phyloP scores from a whole-genome alignment of 2,797 vertebrate species.

The Pseudotriccus pelzelni region DNA sequence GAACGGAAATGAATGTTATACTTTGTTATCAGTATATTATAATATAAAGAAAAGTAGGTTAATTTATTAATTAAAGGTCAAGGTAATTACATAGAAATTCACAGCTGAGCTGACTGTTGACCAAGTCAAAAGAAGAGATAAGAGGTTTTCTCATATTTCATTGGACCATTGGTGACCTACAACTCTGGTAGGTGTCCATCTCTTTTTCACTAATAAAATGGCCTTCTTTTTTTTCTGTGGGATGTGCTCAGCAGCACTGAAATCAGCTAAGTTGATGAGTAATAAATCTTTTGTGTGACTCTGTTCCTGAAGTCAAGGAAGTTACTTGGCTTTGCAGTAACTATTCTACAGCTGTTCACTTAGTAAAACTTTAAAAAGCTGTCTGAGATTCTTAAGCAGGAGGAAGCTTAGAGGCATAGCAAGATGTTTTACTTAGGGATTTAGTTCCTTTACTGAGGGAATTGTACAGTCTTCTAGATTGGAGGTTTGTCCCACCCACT shows the following conservation, averaged over 20 bases:
- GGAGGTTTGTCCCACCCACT: accelerated
- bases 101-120: not conserved
- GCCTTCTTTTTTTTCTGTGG: not conserved
- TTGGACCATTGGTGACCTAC: accelerated
- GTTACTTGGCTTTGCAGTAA: not conserved
- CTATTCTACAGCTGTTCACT: not conserved
- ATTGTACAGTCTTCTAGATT: not conserved
- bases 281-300: not conserved
- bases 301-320: not conserved
- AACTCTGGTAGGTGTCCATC: not conserved
- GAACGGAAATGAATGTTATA: accelerated
- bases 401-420: not conserved
- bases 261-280: not conserved
- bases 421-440: not conserved
- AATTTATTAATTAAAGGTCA: not conserved
- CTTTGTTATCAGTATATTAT: not conserved
- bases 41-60: not conserved
- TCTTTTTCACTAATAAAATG: not conserved
- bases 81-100: not conserved
- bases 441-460: not conserved
- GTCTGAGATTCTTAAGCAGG: not conserved
- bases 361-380: not conserved
- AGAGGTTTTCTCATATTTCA: not conserved
- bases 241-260: not conserved
- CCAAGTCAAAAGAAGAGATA: not conserved